Conservation (phyloP, 1,140 invertebrate species). For the Papilio helenus region DNA sequence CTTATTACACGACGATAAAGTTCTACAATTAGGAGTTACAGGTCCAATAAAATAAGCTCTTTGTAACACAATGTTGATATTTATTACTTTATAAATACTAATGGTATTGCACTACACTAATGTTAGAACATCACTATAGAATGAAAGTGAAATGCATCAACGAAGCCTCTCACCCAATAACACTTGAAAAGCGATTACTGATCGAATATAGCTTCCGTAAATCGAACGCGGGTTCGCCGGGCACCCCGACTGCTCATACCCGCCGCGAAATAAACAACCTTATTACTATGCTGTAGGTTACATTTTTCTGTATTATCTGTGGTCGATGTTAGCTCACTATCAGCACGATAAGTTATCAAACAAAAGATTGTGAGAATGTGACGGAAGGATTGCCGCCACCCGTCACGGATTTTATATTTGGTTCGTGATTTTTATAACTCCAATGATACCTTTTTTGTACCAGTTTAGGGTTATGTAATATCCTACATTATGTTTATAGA, state of each 20-base stretch:
- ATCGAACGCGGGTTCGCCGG: neutral
- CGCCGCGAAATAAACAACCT: neutral
- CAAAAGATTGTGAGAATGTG: slow-evolving; percentile 30
- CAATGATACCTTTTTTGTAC: neutral
- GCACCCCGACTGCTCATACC: too few species aligned
- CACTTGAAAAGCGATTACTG: slow-evolving; percentile 37
- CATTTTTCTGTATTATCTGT: neutral
- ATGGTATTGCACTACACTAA: neutral
- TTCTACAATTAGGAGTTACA: neutral
- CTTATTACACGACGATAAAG: neutral
- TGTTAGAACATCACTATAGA: neutral
- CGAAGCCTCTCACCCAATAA: neutral
- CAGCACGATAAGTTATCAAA: slow-evolving; percentile 32
- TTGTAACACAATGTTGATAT: neutral
- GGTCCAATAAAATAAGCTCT: neutral
- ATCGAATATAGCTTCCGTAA: slow-evolving; percentile 38
- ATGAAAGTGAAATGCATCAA: slow-evolving; percentile 12
- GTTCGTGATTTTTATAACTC: slow-evolving; percentile 14
- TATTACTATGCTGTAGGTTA: neutral
- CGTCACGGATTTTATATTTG: slow-evolving; percentile 10
- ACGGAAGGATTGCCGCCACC: slow-evolving; percentile 30
- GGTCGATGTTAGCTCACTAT: slow-evolving; percentile 7
- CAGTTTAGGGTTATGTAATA: slow-evolving; percentile 9
- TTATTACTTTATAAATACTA: neutral
- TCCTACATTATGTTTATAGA: neutral